Evolutionary conservation across 1,140 invertebrate genomes (phyloP).

Genomic region (Drosophila albomicans): DNA sequence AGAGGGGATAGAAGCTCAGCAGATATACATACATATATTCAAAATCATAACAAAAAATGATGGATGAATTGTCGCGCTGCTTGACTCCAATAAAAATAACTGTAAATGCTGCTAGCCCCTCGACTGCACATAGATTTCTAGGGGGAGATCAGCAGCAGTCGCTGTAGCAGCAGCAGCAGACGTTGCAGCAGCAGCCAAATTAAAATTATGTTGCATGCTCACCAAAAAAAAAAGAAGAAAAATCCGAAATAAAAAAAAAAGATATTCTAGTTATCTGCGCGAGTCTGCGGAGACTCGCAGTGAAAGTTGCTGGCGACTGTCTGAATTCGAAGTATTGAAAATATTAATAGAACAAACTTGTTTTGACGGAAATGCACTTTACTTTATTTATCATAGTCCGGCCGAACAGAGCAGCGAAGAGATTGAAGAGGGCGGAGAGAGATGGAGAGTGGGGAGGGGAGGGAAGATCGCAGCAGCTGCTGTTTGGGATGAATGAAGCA

Average conservation of each 20-base stretch:
- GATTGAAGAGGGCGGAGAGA: neutral
- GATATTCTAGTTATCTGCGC: conserved; percentile 71
- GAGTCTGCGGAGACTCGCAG: conserved; percentile 49
- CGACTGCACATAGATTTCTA: conserved; percentile 49
- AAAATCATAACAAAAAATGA: conserved; percentile 83
- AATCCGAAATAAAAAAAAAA: conserved; percentile 28
- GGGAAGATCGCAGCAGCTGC: neutral
- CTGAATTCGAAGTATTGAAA: conserved; percentile 83
- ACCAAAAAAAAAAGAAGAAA: conserved; percentile 20
- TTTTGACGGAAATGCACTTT: conserved; percentile 84
- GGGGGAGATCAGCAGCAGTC: conserved; percentile 65
- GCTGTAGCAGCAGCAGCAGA: conserved; percentile 12
- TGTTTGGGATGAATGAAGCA: conserved; percentile 76
- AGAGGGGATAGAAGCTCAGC: neutral
- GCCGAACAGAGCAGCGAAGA: conserved; percentile 26
- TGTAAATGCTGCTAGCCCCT: conserved; percentile 68
- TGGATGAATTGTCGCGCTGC: conserved; percentile 83
- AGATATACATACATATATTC: conserved; percentile 40
- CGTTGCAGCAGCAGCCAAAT: conserved; percentile 61
- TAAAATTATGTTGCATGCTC: conserved; percentile 70
- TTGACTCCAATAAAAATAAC: conserved; percentile 83
- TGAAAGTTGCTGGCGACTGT: conserved; percentile 69
- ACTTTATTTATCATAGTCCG: conserved; percentile 82
- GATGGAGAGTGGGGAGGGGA: neutral
- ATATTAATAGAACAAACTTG: conserved; percentile 84